phyloP scores from a whole-genome alignment of 1,140 invertebrate species.

The Drosophila ogumai region DNA sequence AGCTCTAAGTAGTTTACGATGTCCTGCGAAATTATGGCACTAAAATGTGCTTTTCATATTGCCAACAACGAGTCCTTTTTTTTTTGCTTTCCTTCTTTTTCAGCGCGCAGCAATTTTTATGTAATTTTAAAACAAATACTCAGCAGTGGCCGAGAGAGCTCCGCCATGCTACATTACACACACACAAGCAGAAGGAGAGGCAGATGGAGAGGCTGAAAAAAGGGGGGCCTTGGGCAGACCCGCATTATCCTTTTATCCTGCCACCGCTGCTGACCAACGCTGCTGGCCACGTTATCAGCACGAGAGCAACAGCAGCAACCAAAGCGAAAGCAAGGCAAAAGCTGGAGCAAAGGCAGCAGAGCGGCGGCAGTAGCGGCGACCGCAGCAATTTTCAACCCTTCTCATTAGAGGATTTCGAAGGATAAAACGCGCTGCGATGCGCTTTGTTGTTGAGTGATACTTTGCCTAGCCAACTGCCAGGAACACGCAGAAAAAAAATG shows the following conservation, averaged over 20 bases:
- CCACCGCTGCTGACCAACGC: constrained; percentile 71
- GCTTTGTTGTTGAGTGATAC: constrained; percentile 80
- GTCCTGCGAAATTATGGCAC: constrained; percentile 67
- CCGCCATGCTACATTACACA: constrained; percentile 69
- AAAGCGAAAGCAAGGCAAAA: constrained; percentile 24
- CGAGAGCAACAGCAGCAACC: constrained; percentile 34
- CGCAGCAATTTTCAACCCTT: constrained; percentile 82
- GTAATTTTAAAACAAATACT: constrained; percentile 79
- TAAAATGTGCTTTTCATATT: constrained; percentile 76
- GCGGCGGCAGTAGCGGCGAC: constrained; percentile 58
- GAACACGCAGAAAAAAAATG: not conserved
- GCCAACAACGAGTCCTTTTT: constrained; percentile 48
- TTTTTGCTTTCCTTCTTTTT: constrained; percentile 41
- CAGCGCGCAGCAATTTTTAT: constrained; percentile 69
- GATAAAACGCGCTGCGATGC: constrained; percentile 71
- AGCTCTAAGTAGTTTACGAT: constrained; percentile 79
- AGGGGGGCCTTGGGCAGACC: constrained; percentile 40
- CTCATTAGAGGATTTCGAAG: constrained; percentile 84
- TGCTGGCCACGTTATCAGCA: constrained; percentile 72
- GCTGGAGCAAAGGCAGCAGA: constrained; percentile 32
- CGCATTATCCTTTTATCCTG: constrained; percentile 81
- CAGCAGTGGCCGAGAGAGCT: constrained; percentile 25
- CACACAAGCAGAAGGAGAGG: not conserved
- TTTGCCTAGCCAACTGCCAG: constrained; percentile 44
- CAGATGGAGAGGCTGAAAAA: not conserved